A percentile compares a stretch with the other conserved stretches of the same genome.
phyloP scores from a whole-genome alignment of 1,140 invertebrate genomes.

The Drosophila saltans region DNA sequence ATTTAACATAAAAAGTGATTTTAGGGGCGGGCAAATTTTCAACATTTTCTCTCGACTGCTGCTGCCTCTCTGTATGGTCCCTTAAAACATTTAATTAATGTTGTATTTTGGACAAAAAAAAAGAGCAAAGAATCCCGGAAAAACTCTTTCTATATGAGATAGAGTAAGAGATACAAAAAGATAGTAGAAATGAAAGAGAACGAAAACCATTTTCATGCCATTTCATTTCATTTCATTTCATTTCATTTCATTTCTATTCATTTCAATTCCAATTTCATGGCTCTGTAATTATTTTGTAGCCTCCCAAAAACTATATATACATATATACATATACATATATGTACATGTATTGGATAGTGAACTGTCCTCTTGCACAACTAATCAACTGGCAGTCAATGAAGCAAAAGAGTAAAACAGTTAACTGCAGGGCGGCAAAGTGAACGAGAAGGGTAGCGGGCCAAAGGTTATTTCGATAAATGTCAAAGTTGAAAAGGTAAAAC shows the following conservation, averaged over 20 bases:
- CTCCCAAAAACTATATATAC: not conserved
- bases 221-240: constrained; percentile 50
- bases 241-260: constrained; percentile 52
- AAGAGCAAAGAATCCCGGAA: not conserved
- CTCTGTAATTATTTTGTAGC: constrained; percentile 68
- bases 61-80: not conserved
- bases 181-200: constrained; percentile 3
- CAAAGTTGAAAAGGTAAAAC: constrained; percentile 37
- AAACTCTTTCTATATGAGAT: constrained; percentile 5
- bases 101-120: constrained; percentile 7
- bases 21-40: constrained; percentile 33
- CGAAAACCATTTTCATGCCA: constrained; percentile 55
- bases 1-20: constrained; percentile 63
- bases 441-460: not conserved
- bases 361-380: constrained; percentile 49
- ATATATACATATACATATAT: not conserved
- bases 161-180: not conserved
- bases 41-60: constrained; percentile 2
- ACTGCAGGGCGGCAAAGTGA: too few species aligned
- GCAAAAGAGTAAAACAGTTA: constrained; percentile 7
- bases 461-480: constrained; percentile 42
- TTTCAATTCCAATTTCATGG: constrained; percentile 76
- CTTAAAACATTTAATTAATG: constrained; percentile 20
- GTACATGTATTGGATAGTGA: not conserved
- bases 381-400: constrained; percentile 62